Evolutionary conservation across 2,888 invertebrate species (phyloP).

Genomic region (Metopia argyrocephala): DNA sequence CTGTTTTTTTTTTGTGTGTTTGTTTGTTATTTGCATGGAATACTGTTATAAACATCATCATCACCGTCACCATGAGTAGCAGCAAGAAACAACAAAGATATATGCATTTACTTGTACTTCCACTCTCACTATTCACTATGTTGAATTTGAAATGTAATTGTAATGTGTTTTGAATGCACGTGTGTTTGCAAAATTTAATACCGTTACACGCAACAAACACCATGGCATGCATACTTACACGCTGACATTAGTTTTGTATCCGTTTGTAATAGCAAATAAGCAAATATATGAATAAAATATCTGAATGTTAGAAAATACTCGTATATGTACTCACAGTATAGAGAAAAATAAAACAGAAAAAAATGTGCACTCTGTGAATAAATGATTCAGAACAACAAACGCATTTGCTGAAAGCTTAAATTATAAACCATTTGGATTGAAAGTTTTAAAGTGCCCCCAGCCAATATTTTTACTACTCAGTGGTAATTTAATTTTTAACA

Average conservation of each 20-base stretch:
- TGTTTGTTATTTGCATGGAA: neutral
- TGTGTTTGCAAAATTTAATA: slow-evolving; percentile 30
- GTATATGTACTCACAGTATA: slow-evolving; percentile 7
- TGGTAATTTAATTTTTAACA: neutral
- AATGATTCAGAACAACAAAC: slow-evolving; percentile 20
- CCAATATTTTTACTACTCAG: neutral
- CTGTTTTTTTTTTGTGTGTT: neutral
- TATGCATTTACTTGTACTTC: neutral
- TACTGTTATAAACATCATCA: slow-evolving; percentile 34
- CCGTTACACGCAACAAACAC: slow-evolving; percentile 6
- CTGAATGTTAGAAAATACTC: neutral
- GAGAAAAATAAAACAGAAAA: neutral
- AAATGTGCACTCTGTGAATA: slow-evolving; percentile 15
- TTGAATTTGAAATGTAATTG: slow-evolving; percentile 12
- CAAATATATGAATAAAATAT: no score
- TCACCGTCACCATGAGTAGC: slow-evolving; percentile 10
- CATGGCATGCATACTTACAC: neutral
- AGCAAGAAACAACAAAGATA: slow-evolving; percentile 12
- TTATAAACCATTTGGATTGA: neutral
- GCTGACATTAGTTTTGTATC: slow-evolving; percentile 30
- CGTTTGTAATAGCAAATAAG: slow-evolving; percentile 42
- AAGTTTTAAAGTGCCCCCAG: slow-evolving; percentile 25
- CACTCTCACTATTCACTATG: slow-evolving; percentile 2
- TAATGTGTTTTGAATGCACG: slow-evolving; percentile 34
- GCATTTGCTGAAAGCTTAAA: slow-evolving; percentile 29